phyloP scores from a whole-genome alignment of 2,113 vertebrate genomes.

The Acrocephalus kingi region DNA sequence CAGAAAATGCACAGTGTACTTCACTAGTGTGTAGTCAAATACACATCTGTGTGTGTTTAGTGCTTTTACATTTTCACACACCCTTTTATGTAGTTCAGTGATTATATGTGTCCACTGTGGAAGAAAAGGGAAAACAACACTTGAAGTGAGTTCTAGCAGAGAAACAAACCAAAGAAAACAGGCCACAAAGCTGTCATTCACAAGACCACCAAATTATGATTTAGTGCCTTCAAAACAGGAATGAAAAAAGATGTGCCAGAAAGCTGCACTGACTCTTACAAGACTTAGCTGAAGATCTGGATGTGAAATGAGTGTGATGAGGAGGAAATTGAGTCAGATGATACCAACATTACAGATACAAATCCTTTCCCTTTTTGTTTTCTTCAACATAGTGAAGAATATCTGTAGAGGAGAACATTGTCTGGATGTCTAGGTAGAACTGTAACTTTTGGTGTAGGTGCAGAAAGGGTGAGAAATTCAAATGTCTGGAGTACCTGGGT shows the following conservation, averaged over 20 bases:
- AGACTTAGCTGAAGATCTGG: background rate
- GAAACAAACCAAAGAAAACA: background rate
- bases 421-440: background rate
- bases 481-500: background rate
- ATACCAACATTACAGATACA: background rate
- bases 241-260: background rate
- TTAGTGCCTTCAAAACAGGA: background rate
- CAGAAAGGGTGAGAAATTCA: background rate
- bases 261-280: background rate
- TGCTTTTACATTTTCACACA: background rate
- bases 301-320: background rate
- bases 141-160: background rate
- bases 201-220: background rate
- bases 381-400: background rate
- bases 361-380: background rate
- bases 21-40: background rate
- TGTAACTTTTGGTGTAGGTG: background rate
- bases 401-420: rapidly evolving
- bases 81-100: background rate
- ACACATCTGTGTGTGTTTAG: background rate
- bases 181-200: background rate
- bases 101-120: background rate
- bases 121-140: background rate
- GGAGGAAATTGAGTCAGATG: background rate
- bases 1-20: background rate